These are phyloP conservation scores for Danio tinwini DNA, from an alignment of 2,797 vertebrate genomes.

Conservation along the genomic window DNA sequence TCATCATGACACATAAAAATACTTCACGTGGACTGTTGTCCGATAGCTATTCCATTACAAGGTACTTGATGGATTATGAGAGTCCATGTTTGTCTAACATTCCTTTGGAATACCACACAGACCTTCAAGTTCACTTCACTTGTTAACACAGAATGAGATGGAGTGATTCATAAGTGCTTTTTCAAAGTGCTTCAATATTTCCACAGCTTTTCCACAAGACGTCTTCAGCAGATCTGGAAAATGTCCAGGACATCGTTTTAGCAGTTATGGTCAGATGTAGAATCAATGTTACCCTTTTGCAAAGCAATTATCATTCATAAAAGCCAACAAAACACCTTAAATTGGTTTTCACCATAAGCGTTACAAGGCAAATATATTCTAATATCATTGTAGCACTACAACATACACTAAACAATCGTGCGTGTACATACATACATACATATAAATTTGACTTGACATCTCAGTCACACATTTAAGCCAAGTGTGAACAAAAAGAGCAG, in stretches of 20 bases:
- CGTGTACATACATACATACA: slow-evolving; percentile 58
- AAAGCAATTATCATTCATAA: slow-evolving; percentile 25
- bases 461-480: slow-evolving; percentile 64
- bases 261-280: slow-evolving; percentile 4
- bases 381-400: slow-evolving; percentile 45
- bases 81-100: neutral
- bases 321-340: slow-evolving; percentile 16
- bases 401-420: slow-evolving; percentile 46
- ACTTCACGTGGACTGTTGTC: neutral
- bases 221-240: slow-evolving; percentile 12
- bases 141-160: slow-evolving; percentile 25
- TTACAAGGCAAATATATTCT: slow-evolving; percentile 45
- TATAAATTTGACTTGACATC: slow-evolving; percentile 57
- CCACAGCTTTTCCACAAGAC: neutral
- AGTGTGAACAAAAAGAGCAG: slow-evolving; percentile 68
- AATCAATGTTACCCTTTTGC: neutral
- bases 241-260: neutral
- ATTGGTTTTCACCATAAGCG: slow-evolving; percentile 19
- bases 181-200: slow-evolving; percentile 16
- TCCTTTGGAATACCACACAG: slow-evolving; percentile 6
- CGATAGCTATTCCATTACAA: neutral
- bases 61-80: neutral
- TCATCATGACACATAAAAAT: slow-evolving; percentile 31
- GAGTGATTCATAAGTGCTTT: slow-evolving; percentile 35
- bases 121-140: neutral